Conservation (phyloP, 2,888 invertebrate genomes). For the Tupiocoris notatus region DNA sequence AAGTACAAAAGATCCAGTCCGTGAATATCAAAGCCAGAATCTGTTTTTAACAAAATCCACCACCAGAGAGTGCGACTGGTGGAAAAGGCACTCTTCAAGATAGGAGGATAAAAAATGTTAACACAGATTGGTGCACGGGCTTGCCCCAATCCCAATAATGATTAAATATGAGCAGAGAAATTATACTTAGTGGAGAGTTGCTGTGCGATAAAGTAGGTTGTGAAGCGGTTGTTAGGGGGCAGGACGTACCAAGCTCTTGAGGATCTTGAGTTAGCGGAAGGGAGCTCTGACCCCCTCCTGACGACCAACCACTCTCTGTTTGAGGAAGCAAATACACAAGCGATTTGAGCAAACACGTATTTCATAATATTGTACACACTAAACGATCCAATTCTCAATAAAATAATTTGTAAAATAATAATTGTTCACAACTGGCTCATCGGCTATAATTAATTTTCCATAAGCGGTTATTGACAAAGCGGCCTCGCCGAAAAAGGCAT, state of each 20-base stretch:
- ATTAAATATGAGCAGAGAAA: background rate
- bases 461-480: too few species aligned
- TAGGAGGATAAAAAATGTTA: background rate
- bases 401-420: too few species aligned
- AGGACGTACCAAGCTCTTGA: slow-evolving; percentile 46
- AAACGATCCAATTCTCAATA: too few species aligned
- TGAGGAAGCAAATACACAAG: slow-evolving; percentile 32
- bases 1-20: too few species aligned
- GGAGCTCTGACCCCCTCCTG: slow-evolving; percentile 44
- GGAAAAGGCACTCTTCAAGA: too few species aligned
- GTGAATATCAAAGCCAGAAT: too few species aligned
- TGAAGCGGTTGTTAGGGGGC: slow-evolving; percentile 21
- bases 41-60: too few species aligned
- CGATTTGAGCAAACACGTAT: slow-evolving; percentile 7
- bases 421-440: too few species aligned
- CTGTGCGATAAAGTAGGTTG: slow-evolving; percentile 28
- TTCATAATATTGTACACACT: too few species aligned
- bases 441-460: too few species aligned
- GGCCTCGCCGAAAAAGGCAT: too few species aligned
- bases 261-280: slow-evolving; percentile 45
- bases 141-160: background rate
- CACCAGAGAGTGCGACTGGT: background rate
- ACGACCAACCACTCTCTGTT: slow-evolving; percentile 43
- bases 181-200: background rate
- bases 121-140: background rate